Conservation (phyloP, 2,888 invertebrate genomes). For the Acanthosepion pharaonis region DNA sequence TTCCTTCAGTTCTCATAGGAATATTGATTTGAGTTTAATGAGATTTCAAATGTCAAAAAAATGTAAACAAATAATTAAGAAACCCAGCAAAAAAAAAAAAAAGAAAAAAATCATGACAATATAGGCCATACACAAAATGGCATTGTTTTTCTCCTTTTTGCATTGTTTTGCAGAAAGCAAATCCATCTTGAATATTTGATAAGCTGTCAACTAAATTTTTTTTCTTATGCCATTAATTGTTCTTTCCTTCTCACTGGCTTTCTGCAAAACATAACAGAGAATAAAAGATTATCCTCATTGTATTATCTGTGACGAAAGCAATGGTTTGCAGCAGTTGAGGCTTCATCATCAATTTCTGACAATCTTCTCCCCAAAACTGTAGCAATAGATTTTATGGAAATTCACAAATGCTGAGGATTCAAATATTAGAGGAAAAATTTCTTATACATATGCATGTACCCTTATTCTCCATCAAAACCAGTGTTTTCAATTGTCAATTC, state of each 20-base stretch:
- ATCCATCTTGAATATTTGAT: conserved; percentile 22
- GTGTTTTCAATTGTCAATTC: neutral
- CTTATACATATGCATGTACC: neutral
- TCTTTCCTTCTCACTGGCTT: neutral
- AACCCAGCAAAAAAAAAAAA: neutral
- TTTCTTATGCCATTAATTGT: neutral
- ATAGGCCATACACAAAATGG: neutral
- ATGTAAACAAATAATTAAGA: conserved; percentile 2
- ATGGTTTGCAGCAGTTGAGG: neutral
- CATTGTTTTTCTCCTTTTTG: neutral
- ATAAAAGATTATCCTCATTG: conserved; percentile 7
- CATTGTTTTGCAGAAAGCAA: neutral
- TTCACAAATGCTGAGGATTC: neutral
- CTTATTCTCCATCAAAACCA: neutral
- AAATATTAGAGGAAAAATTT: neutral
- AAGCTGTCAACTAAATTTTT: neutral
- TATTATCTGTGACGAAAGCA: neutral
- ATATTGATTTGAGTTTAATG: conserved; percentile 22
- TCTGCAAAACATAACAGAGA: conserved; percentile 6
- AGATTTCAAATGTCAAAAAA: conserved; percentile 6
- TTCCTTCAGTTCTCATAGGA: neutral
- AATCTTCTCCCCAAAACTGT: neutral
- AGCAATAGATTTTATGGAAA: neutral
- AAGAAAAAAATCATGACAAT: neutral
- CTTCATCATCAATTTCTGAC: neutral